Evolutionary conservation across 64 coral and sea anemone genomes (phyloP).

Genomic region (Orbicella faveolata): DNA sequence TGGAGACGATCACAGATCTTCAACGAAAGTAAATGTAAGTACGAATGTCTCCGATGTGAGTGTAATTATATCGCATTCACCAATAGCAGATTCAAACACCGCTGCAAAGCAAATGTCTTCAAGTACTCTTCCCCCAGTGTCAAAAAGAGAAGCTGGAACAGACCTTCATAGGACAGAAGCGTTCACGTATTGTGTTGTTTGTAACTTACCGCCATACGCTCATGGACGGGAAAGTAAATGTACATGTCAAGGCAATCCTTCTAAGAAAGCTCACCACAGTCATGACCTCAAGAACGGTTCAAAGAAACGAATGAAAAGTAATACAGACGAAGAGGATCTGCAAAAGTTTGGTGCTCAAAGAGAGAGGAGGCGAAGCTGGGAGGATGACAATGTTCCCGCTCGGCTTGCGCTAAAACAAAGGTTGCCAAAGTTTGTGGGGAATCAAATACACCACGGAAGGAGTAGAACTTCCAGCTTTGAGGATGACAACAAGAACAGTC

Average conservation of each 20-base stretch:
- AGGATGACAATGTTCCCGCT: neutral
- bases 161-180: constrained; percentile 65
- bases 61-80: constrained; percentile 24
- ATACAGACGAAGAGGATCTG: constrained; percentile 5
- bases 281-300: neutral
- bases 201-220: constrained; percentile 59
- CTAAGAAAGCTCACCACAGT: constrained; percentile 6
- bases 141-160: constrained; percentile 21
- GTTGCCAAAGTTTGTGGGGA: neutral
- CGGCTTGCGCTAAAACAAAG: neutral
- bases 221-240: constrained; percentile 32
- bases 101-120: neutral
- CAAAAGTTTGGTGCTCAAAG: neutral
- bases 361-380: neutral
- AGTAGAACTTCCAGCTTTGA: constrained; percentile 35
- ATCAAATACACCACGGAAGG: neutral
- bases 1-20: neutral
- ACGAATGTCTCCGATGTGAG: constrained; percentile 14
- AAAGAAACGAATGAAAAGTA: constrained; percentile 7
- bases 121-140: neutral
- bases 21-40: neutral
- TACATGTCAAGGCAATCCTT: constrained; percentile 28
- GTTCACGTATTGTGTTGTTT: constrained; percentile 75
- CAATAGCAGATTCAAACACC: neutral
- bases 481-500: constrained; percentile 1